Evolutionary conservation across 2,888 invertebrate species (phyloP), one percentile per base, ranked within the genome.

Genomic region (Stenodera caucasica): DNA sequence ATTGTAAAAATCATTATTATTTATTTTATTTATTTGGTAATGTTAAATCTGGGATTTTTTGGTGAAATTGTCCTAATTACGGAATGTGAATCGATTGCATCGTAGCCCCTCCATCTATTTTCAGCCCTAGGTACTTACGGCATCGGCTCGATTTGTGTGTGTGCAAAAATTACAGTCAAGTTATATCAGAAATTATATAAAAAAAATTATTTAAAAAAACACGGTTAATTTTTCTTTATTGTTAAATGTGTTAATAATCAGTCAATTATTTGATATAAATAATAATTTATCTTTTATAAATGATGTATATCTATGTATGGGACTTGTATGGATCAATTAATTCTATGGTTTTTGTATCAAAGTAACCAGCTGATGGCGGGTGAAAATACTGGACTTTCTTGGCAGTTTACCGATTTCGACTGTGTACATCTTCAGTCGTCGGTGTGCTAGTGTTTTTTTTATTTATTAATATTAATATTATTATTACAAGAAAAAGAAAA

Each of bases 41-140:
- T 18, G 33, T 56, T 61, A 63, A 59, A 54, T 50, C 37, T 45
- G 33, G 18, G 33, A 62, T 68, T 49, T 23, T n/a, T 6, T 6
- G 14, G 9, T 40, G 2, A 18, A 1, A 18, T 40, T 26, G 26
- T 9, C 2, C 1, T 0, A 14, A 2, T 4, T 29, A 40, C 2
- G 32, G 14, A 32, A 11, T 14, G 52, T 37, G 12, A 33, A 35
- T 57, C 18, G 81, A 81, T 82, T 82, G 82, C 64, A 82, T 82
- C 80, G 84, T 69, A 83, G 21, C 45, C 84, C 85, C 85, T 85
- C 85, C 85, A 85, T 86, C 86, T 86, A 86, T 86, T 86, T 86
- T 86, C 87, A 86, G 86, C 86, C 83, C 82, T 84, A 86, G 85
- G 86, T 86, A 86, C 86, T 86, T 86, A 85, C 85, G 85, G 85